Percentiles rank a stretch among this genome's conserved stretches.
Conservation (phyloP, 2,113 vertebrate species). For the Phalacrocorax pelagicus region DNA sequence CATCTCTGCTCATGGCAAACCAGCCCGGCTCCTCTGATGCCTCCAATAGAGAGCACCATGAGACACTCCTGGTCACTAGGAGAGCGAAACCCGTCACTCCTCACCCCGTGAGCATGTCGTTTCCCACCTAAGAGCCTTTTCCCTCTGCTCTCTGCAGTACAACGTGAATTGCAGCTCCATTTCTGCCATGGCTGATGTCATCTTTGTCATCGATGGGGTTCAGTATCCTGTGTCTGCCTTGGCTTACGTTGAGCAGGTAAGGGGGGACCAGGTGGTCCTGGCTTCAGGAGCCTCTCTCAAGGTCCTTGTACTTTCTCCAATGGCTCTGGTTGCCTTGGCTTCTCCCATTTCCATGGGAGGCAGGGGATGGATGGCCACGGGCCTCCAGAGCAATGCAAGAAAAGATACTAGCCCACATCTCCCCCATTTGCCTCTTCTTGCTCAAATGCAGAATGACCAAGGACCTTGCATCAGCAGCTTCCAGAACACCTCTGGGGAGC, state of each 20-base stretch:
- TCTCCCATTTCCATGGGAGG: background rate
- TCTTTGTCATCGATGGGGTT: constrained; percentile 61
- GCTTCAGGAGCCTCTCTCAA: background rate
- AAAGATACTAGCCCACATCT: background rate
- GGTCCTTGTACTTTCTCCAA: background rate
- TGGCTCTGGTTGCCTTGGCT: background rate
- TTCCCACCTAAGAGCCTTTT: background rate
- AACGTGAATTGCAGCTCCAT: constrained; percentile 45
- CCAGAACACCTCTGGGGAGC: constrained; percentile 3
- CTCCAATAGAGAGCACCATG: background rate
- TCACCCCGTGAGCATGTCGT: rapidly evolving
- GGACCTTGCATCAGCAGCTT: constrained; percentile 64
- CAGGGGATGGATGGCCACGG: background rate
- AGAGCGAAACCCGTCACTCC: background rate
- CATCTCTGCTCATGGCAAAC: rapidly evolving
- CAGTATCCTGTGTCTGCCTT: constrained; percentile 33
- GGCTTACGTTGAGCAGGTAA: constrained; percentile 63
- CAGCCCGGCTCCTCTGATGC: background rate
- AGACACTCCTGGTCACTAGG: background rate
- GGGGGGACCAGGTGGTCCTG: background rate
- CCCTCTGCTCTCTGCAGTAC: constrained; percentile 28
- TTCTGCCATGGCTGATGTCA: constrained; percentile 47
- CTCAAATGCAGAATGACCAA: background rate
- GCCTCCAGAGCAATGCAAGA: background rate
- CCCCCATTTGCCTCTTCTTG: background rate